Base-by-base conservation (phyloP, 2,113 vertebrate genomes). In the Chionodraco myersi region DNA sequence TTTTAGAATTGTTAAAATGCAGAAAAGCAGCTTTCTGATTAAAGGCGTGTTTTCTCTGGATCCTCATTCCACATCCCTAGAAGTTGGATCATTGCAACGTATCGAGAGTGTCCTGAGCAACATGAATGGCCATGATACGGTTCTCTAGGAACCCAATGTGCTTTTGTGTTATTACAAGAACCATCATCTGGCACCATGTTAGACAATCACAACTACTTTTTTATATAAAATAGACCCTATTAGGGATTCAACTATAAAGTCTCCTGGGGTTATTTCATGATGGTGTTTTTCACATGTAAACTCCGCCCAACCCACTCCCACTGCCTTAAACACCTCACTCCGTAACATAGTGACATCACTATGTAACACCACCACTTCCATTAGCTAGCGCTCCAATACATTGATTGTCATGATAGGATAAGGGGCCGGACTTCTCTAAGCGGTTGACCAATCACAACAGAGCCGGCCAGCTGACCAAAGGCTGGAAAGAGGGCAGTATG, bases 1-100 rank as follows among this genome's bases (percentile, higher is more conserved):
- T 84, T 80, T 79, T 57, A 71, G 77, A 66, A 61, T 72, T 66
- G 75, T 86, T 83, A 82, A 78, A 89, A 79, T 75, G 59, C 81
- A 84, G 73, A 80, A 65, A 76, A 77, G 63, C 83, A 73, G 62
- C 72, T 67, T 9, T 56, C 72, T 83, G 82, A 85, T 87, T 89
- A 84, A 85, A 74, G 61, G 84, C 59, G 69, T 81, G 21, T 77
- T 87, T 71, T n/a, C 60, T 36, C 64, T 26, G 8, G 60, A 77
- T 34, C 79, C 6, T 75, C 44, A 57, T 66, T 82, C 80, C 23
- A 41, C 49, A 52, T 78, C 34, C 21, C 36, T 30, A 4, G 67
- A 82, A 41, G 36, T 80, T 4, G 30, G 30, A 30, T 77, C 36
- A 41, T 5, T 41, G 16, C 23, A 45, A 13, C 70, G 18, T 64